Base-by-base conservation (phyloP, 2,888 invertebrate genomes). In the Morpho achilles region DNA sequence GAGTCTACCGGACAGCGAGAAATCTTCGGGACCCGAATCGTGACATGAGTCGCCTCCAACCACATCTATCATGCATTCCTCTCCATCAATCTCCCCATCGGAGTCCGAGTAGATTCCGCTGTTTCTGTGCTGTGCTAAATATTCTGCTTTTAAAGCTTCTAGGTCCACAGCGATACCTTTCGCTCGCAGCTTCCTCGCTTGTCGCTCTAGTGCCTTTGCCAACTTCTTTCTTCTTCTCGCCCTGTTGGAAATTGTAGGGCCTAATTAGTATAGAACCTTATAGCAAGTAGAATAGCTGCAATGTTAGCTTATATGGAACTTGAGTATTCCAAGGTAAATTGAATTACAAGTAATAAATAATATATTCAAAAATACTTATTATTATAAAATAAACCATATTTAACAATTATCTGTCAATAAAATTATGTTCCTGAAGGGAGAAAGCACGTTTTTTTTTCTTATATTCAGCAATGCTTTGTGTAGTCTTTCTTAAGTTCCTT, bases 91-190 rank as follows among this genome's bases (percentile, higher is more conserved):
- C 63, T 93, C 93, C 32, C 82, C 84, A 46, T 91, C 91, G 0
- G 93, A 93, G 65, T 93, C 93, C 8, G 93, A 93, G 69, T 92
- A 92, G 7, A 92, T 82, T 44, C 91, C 91, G 58, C 82, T 92
- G 68, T 93, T 92, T 66, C 94, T 92, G 70, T 94, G 94, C 80
- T 96, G 96, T 8, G 95, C 94, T 71, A 97, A 93, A 91, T 97
- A 97, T 80, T 97, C 97, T 50, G 95, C 92, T 71, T 96, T 94
- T 53, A 97, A 87, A 3, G 97, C 95, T 72, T 96, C 96, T 63
- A 97, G 85, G 81, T 97, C 97, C 23, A 97, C 97, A 16, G 96
- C 94, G 73, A 97, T 96, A 69, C 97, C 97, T 83, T 97, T 97
- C 53, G 96, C 96, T 58, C 97, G 94, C 61, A 98, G 92, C 80